Evolutionary conservation across 1,140 invertebrate genomes (phyloP), one percentile per base, ranked within the genome.

Genomic region (Camponotus floridanus): DNA sequence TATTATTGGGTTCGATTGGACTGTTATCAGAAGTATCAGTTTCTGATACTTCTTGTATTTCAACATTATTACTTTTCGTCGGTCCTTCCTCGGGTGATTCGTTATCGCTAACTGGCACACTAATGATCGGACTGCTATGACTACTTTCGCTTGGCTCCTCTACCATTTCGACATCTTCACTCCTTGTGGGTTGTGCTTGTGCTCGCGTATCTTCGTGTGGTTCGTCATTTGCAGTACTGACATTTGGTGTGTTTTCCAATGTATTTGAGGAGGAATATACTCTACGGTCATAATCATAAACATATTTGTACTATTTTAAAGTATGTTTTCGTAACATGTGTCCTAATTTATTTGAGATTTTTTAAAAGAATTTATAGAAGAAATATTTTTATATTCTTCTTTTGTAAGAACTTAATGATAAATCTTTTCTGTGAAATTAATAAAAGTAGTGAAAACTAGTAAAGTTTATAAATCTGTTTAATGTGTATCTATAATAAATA

Each of bases 11-110:
- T 3, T 76, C 86, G n/a, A 76, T 86, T n/a, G 74, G 13, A 73
- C 61, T 87, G 31, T 8, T 76, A 21, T 93, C n/a, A n/a, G n/a
- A n/a, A n/a, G n/a, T n/a, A n/a, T n/a, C 92, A 76, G 39, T 88
- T 21, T 90, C 91, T 8, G 83, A 86, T 7, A 93, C 55, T 88
- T 94, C 94, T 85, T 92, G 90, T 71, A 94, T 94, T 80, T 94
- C 91, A 18, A 93, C 73, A 64, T 88, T 31, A 80, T 76, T 76
- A 55, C 36, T 68, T 76, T 73, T 79, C 11, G 51, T 45, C 3
- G 55, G 36, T 59, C 39, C 59, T 13, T 61, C 68, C 1, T 61
- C 57, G 5, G 55, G 68, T 13, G 55, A 61, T 36, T 74, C 79
- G 7, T n/a, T 73, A 15, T 81, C 67, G 6, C 90, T 83, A 33